Percentiles rank a stretch among this genome's conserved stretches.
Evolutionary conservation across 2,888 invertebrate genomes (phyloP).

Genomic region (Orthosia cruda): DNA sequence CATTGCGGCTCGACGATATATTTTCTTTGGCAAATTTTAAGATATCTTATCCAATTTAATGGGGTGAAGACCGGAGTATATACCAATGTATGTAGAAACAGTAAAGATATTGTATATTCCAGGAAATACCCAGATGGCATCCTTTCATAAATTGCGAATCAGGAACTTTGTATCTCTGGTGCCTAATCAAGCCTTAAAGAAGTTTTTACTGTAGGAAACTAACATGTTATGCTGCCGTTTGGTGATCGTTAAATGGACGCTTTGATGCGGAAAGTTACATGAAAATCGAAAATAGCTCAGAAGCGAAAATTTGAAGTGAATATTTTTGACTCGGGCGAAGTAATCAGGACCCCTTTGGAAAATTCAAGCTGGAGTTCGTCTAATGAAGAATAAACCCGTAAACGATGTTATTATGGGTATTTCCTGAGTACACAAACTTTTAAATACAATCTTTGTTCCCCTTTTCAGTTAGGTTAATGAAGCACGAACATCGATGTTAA

Average conservation of each 20-base stretch:
- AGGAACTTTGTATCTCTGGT: not conserved
- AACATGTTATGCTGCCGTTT: not conserved
- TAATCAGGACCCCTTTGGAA: not conserved
- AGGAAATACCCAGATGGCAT: no score
- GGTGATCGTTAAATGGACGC: not conserved
- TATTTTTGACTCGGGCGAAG: not conserved
- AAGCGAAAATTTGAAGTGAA: no score
- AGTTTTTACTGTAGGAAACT: not conserved
- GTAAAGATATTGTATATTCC: no score
- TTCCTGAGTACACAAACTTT: not conserved
- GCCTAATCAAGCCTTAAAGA: not conserved
- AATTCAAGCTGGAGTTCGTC: not conserved
- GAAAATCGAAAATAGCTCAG: not conserved
- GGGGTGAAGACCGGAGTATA: no score
- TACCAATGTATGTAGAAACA: no score
- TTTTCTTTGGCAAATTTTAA: not conserved
- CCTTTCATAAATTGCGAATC: not conserved
- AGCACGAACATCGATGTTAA: conserved; percentile 44
- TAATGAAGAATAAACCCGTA: not conserved
- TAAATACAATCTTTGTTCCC: conserved; percentile 12
- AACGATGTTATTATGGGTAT: not conserved
- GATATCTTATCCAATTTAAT: conserved; percentile 8
- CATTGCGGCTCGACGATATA: conserved; percentile 1
- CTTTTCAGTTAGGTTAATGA: conserved; percentile 48
- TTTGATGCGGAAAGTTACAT: not conserved